Percentiles rank a stretch among this genome's conserved stretches.
These are phyloP conservation scores for Delia radicum DNA, from an alignment of 1,140 invertebrate genomes.

Conservation along the genomic window DNA sequence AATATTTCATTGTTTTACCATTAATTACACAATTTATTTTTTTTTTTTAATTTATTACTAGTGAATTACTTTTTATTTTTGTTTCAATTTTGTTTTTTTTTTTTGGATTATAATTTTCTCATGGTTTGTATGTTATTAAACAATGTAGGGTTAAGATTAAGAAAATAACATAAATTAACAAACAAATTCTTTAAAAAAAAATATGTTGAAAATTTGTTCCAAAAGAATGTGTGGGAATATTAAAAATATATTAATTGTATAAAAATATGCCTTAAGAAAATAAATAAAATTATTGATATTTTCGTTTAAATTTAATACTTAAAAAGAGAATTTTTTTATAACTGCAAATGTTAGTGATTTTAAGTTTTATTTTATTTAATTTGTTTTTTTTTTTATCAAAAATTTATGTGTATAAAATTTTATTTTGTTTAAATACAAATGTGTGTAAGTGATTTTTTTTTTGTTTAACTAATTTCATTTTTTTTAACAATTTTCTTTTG, in stretches of 20 bases:
- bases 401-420: background rate
- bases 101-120: background rate
- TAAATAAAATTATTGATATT: background rate
- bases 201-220: background rate
- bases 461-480: background rate
- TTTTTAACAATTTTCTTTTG: background rate
- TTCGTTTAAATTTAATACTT: background rate
- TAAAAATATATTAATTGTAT: too few relatives aligned
- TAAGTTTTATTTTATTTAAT: background rate
- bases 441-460: background rate
- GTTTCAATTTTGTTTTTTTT: background rate
- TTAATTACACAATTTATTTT: slow-evolving; percentile 8
- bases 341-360: background rate
- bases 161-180: too few relatives aligned
- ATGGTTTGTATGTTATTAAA: background rate
- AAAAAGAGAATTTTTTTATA: background rate
- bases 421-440: background rate
- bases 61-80: background rate
- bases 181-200: background rate
- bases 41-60: background rate
- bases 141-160: background rate
- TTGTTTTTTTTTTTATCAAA: background rate
- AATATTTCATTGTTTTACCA: slow-evolving; percentile 12
- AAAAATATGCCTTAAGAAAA: background rate
- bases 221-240: too few relatives aligned